Conservation (phyloP, 2,888 invertebrate genomes). For the Furcula furcula region DNA sequence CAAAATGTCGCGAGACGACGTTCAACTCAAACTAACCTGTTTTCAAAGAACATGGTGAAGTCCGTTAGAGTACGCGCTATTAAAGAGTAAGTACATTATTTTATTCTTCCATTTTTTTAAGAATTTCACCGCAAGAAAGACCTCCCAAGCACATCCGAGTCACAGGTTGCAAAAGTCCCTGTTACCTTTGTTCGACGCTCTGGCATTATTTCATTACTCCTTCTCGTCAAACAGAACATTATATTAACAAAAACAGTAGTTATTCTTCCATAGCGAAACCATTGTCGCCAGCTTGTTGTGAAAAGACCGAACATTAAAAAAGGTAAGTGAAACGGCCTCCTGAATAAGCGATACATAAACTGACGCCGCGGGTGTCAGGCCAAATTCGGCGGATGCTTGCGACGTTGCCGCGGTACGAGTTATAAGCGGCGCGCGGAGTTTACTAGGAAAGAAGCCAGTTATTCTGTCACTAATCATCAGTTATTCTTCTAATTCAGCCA, state of each 20-base stretch:
- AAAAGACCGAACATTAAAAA: conserved; percentile 25
- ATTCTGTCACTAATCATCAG: too few relatives aligned
- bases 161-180: not conserved
- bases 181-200: not conserved
- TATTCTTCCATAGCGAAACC: not conserved
- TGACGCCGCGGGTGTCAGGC: conserved; percentile 52
- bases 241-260: conserved; percentile 1
- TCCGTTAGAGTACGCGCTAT: too few relatives aligned
- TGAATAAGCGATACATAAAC: conserved; percentile 47
- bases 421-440: conserved; percentile 18
- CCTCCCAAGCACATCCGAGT: not conserved
- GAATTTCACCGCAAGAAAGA: not conserved
- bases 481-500: too few relatives aligned
- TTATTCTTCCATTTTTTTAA: not conserved
- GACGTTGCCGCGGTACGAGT: conserved; percentile 33
- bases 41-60: too few relatives aligned
- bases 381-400: conserved; percentile 41
- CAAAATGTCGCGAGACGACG: too few relatives aligned
- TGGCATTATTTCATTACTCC: conserved; percentile 1
- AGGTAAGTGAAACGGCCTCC: conserved; percentile 38
- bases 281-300: conserved; percentile 17
- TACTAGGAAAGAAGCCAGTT: not conserved
- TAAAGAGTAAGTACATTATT: too few relatives aligned
- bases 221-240: conserved; percentile 1
- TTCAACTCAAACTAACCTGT: too few relatives aligned